Base-by-base conservation (phyloP, 2,797 vertebrate species). In the Cirrhinus molitorella region DNA sequence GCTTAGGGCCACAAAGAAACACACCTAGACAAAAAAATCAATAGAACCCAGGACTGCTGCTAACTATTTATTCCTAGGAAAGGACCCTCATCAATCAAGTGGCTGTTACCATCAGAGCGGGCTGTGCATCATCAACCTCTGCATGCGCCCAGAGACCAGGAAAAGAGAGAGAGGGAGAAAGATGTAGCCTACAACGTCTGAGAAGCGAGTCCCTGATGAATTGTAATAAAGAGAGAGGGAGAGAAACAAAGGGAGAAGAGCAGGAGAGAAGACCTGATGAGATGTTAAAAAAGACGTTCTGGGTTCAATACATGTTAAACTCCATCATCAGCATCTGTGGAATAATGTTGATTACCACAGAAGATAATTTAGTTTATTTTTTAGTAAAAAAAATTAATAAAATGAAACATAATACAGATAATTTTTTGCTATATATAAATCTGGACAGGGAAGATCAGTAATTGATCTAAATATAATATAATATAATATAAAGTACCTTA, bases 11-110 rank as follows among this genome's bases (percentile, higher is more conserved):
- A 91, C 90, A 88, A 89, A 89, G 88, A 91, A 91, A 93, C 92
- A 91, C 91, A 93, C 90, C 92, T 89, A 91, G 94, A 96, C 94
- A 95, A 93, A 88, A 92, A 89, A 95, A 95, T 95, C 95, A 87
- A 95, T 96, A 93, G 89, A 86, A 90, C 90, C 83, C 83, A 86
- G 70, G 71, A 89, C 79, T 86, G 81, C 83, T 89, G 92, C 91
- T 93, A 94, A 94, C 92, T 92, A 93, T 94, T 92, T 90, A 92
- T 93, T 95, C 89, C 91, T 85, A 79, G 83, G 88, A 86, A 93
- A 91, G 90, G 86, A 74, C 89, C 83, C 89, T 93, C 93, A 95
- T 95, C 92, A 93, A 95, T 95, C 94, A 94, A 91, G 83, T 88
- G 90, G 92, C 92, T 93, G 94, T 95, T 95, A 93, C 90, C 91